Percentiles rank a stretch among this genome's conserved stretches.
phyloP scores from a whole-genome alignment of 2,113 vertebrate species.

The Zapornia atra region DNA sequence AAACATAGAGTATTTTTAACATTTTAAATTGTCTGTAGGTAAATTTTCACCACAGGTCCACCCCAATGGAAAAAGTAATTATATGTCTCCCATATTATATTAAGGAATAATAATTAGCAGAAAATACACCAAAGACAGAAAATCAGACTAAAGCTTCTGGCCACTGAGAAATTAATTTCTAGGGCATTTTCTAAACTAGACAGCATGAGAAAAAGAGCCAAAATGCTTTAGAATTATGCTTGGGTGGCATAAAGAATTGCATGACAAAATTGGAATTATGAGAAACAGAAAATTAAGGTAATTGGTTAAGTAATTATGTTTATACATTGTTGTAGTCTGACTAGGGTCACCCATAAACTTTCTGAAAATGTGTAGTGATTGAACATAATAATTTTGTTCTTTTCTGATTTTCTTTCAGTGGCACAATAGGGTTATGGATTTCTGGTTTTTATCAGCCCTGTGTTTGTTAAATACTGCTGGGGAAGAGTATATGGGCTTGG shows the following conservation, averaged over 20 bases:
- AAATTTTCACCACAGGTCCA: not conserved
- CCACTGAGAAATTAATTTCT: slow-evolving; percentile 16
- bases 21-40: not conserved
- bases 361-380: not conserved
- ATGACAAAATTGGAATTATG: not conserved
- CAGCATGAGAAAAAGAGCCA: not conserved
- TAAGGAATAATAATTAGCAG: not conserved
- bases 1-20: not conserved
- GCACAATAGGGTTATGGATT: not conserved
- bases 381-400: not conserved
- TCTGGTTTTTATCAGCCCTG: not conserved
- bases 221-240: not conserved
- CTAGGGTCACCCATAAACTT: not conserved
- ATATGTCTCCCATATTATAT: not conserved
- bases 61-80: not conserved
- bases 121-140: not conserved
- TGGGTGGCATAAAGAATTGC: not conserved
- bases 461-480: not conserved
- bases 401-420: not conserved
- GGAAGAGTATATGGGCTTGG: not conserved
- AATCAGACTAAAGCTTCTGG: not conserved
- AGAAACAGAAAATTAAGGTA: not conserved
- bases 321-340: not conserved
- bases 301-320: not conserved
- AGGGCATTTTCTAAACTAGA: not conserved